Percentiles rank a stretch among this genome's conserved stretches.
Evolutionary conservation across 2,797 vertebrate species (phyloP).

Genomic region (Taeniopygia guttata): DNA sequence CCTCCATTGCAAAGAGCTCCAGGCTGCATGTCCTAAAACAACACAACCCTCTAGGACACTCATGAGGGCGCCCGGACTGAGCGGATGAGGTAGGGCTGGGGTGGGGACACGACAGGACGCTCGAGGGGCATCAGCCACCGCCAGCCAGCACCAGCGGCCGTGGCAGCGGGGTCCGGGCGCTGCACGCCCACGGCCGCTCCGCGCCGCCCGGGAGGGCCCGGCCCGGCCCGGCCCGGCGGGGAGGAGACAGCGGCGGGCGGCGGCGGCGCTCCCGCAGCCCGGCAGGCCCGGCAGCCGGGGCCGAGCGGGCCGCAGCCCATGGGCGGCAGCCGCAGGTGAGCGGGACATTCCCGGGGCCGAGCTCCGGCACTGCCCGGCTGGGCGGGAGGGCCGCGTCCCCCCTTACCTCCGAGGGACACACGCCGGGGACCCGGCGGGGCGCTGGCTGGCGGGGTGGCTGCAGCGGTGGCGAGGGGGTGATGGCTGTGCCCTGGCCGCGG

Average conservation of each 20-base stretch:
- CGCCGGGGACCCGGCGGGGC: background rate
- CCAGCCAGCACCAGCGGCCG: rapidly evolving
- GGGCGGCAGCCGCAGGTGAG: background rate
- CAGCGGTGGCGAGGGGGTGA: background rate
- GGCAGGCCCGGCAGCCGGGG: background rate
- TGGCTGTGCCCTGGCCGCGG: background rate
- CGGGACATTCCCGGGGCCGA: too few relatives aligned
- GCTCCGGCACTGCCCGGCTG: background rate
- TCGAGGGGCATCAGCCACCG: rapidly evolving
- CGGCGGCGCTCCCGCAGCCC: background rate
- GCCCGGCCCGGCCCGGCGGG: background rate
- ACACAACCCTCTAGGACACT: rapidly evolving
- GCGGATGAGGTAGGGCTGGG: background rate
- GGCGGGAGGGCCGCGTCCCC: too few relatives aligned
- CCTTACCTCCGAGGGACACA: background rate
- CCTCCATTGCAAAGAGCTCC: background rate
- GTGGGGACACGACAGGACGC: rapidly evolving
- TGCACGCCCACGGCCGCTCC: background rate
- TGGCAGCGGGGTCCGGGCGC: rapidly evolving
- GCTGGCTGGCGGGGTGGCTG: background rate
- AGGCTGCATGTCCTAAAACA: background rate
- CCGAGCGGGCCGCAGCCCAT: background rate
- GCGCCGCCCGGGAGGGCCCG: background rate
- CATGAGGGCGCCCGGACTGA: background rate
- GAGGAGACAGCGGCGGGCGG: background rate